Conservation (phyloP, 2,113 vertebrate species). For the Eleginops maclovinus region DNA sequence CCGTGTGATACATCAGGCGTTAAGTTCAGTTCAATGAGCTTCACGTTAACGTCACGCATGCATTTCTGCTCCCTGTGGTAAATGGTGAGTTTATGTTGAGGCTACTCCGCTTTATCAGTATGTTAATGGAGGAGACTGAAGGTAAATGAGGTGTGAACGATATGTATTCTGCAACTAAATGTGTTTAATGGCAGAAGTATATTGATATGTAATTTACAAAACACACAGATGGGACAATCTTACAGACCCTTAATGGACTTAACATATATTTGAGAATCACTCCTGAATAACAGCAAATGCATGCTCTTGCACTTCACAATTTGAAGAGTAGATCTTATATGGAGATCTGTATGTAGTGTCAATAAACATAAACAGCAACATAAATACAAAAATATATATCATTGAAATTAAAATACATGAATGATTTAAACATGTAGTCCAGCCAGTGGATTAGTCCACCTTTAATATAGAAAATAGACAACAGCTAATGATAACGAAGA, state of each 20-base stretch:
- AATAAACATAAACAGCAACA: too few species aligned
- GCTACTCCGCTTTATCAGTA: neutral
- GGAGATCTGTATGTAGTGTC: too few species aligned
- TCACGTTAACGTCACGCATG: neutral
- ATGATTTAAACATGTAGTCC: neutral
- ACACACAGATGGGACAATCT: neutral
- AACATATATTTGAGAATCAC: neutral
- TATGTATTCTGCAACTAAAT: neutral
- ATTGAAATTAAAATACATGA: neutral
- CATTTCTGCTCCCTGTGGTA: neutral
- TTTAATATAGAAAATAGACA: neutral
- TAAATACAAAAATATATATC: neutral
- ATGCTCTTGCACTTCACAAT: neutral
- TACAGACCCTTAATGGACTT: neutral
- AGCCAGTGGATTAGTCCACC: neutral
- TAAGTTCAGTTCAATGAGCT: conserved; percentile 10
- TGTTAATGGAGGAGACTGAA: neutral
- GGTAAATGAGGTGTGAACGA: neutral
- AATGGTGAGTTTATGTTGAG: neutral
- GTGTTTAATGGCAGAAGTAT: neutral
- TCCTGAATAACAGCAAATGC: neutral
- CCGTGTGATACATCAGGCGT: conserved; percentile 6
- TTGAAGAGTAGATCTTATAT: neutral
- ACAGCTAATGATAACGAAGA: neutral
- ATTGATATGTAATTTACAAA: neutral